Evolutionary conservation across 2,888 invertebrate species (phyloP).

Genomic region (Gymnocheta viridis): DNA sequence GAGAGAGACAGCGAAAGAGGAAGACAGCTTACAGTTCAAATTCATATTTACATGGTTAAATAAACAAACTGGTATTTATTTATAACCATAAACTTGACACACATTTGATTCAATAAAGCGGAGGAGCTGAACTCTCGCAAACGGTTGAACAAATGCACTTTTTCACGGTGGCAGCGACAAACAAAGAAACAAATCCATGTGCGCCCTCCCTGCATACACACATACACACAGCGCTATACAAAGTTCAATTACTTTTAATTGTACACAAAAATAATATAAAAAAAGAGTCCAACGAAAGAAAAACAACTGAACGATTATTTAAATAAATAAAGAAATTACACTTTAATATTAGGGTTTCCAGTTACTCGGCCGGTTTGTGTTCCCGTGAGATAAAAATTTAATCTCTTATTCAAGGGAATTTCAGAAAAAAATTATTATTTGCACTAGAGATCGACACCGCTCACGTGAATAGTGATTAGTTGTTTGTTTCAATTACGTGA

Average conservation of each 20-base stretch:
- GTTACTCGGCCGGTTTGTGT: too few relatives aligned
- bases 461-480: too few relatives aligned
- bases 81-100: slow-evolving; percentile 68
- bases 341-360: too few relatives aligned
- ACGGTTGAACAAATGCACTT: not conserved
- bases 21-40: slow-evolving; percentile 24
- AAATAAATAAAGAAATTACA: slow-evolving; percentile 39
- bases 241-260: slow-evolving; percentile 67
- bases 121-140: slow-evolving; percentile 11
- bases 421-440: too few relatives aligned
- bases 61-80: slow-evolving; percentile 59
- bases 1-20: not conserved
- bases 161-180: not conserved
- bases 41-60: slow-evolving; percentile 50
- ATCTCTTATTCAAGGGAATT: too few relatives aligned
- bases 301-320: slow-evolving; percentile 24
- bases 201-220: not conserved
- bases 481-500: too few relatives aligned
- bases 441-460: too few relatives aligned
- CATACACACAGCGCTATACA: slow-evolving; percentile 15
- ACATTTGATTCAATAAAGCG: slow-evolving; percentile 51
- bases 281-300: not conserved
- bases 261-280: not conserved
- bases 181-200: not conserved
- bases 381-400: too few relatives aligned